These are phyloP conservation scores for Rhizoglyphus robini DNA, from an alignment of 1,140 invertebrate species.

Conservation along the genomic window DNA sequence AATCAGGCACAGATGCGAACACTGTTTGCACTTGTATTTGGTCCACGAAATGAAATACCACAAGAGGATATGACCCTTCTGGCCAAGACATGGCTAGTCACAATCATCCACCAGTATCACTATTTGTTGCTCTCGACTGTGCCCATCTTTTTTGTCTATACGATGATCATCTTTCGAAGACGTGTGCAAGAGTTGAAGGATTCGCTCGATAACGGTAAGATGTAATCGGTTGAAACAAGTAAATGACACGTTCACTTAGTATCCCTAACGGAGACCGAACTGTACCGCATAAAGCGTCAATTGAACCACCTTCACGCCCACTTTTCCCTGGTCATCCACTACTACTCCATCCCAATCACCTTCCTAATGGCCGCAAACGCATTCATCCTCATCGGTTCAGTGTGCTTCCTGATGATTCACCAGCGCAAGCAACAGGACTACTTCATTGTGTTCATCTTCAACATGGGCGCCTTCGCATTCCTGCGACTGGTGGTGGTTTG, in stretches of 20 bases:
- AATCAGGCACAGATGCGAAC: background rate
- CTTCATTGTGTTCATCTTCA: constrained; percentile 1
- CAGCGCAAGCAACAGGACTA: background rate
- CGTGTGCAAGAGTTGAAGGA: background rate
- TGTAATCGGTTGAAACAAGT: background rate
- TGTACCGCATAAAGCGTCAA: background rate
- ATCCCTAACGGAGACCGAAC: background rate
- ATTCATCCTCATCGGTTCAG: background rate
- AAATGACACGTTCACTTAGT: background rate
- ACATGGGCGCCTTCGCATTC: background rate
- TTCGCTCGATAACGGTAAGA: background rate
- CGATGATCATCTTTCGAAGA: background rate
- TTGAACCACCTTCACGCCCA: background rate
- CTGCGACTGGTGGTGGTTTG: background rate
- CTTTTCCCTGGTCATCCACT: background rate
- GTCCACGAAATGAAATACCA: background rate
- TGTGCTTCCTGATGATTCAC: background rate
- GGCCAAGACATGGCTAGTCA: background rate
- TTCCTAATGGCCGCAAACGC: background rate
- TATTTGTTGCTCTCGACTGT: background rate
- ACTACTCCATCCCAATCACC: background rate
- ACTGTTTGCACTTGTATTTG: background rate
- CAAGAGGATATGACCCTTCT: background rate
- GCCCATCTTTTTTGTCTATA: background rate
- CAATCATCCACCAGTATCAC: background rate